Conservation (phyloP, 2,113 vertebrate genomes). For the Ivindomyrus marchei region DNA sequence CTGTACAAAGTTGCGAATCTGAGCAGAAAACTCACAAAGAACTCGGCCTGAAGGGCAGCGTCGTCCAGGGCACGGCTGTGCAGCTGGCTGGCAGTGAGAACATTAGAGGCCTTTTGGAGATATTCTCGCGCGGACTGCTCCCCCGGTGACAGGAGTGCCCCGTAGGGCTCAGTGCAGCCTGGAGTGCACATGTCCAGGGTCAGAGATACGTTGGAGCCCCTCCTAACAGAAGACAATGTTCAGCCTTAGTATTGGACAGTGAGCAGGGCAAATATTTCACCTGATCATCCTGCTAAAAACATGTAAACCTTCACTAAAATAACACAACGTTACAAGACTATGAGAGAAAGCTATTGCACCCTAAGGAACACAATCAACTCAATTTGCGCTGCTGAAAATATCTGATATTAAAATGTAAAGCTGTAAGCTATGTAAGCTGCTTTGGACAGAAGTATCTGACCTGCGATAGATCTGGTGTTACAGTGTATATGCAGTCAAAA, state of each 20-base stretch:
- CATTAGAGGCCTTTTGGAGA: slow-evolving; percentile 75
- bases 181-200: slow-evolving; percentile 97
- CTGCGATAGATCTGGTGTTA: neutral
- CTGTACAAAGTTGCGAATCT: neutral
- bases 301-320: neutral
- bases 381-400: neutral
- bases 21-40: slow-evolving; percentile 74
- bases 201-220: slow-evolving; percentile 94
- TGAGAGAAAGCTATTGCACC: neutral
- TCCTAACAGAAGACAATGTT: slow-evolving; percentile 56
- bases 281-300: neutral
- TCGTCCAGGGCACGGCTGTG: slow-evolving; percentile 87
- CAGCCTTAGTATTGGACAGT: neutral
- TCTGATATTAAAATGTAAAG: neutral
- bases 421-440: neutral
- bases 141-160: slow-evolving; percentile 82
- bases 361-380: neutral
- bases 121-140: slow-evolving; percentile 86
- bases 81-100: slow-evolving; percentile 76
- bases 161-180: slow-evolving; percentile 87
- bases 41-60: slow-evolving; percentile 85
- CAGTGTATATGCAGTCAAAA: neutral
- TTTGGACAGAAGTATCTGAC: neutral
- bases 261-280: neutral
- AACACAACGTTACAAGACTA: neutral